Conservation (phyloP, 2,797 vertebrate species). For the Knipowitschia caucasica region DNA sequence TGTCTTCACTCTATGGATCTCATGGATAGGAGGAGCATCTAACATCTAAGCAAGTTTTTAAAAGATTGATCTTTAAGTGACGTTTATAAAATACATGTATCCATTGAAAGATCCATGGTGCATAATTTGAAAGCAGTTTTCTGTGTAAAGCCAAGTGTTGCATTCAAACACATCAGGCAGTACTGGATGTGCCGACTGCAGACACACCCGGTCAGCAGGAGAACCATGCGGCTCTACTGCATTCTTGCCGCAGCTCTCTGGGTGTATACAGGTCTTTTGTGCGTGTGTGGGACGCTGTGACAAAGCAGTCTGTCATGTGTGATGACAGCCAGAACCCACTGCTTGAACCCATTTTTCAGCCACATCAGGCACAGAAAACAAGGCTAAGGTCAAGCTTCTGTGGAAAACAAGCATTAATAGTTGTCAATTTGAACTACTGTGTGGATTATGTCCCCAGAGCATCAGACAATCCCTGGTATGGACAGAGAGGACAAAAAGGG, state of each 20-base stretch:
- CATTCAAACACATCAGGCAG: too few relatives aligned
- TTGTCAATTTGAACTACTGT: not conserved
- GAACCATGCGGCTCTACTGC: slow-evolving; percentile 46
- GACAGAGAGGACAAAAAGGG: too few relatives aligned
- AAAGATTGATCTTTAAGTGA: too few relatives aligned
- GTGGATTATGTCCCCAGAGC: not conserved
- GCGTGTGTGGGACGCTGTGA: slow-evolving; percentile 11
- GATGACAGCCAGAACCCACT: not conserved
- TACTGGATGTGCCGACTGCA: slow-evolving; percentile 1
- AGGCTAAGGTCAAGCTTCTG: not conserved
- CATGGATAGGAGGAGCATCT: too few relatives aligned
- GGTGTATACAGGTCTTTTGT: slow-evolving; percentile 28
- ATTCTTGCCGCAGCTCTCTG: slow-evolving; percentile 50
- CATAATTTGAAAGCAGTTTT: too few relatives aligned
- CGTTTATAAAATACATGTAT: too few relatives aligned
- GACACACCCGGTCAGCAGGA: slow-evolving; percentile 38
- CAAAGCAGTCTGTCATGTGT: slow-evolving; percentile 19
- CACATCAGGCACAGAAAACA: not conserved
- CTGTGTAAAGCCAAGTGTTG: not conserved
- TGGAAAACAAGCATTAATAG: not conserved
- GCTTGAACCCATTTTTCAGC: slow-evolving; percentile 6
- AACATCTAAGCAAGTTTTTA: too few relatives aligned
- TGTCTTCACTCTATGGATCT: too few relatives aligned
- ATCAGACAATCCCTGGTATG: too few relatives aligned
- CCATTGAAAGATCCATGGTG: too few relatives aligned